Evolutionary conservation across 2,113 vertebrate species (phyloP), one percentile per base, ranked within the genome.

Genomic region (Sarotherodon lohbergeri): DNA sequence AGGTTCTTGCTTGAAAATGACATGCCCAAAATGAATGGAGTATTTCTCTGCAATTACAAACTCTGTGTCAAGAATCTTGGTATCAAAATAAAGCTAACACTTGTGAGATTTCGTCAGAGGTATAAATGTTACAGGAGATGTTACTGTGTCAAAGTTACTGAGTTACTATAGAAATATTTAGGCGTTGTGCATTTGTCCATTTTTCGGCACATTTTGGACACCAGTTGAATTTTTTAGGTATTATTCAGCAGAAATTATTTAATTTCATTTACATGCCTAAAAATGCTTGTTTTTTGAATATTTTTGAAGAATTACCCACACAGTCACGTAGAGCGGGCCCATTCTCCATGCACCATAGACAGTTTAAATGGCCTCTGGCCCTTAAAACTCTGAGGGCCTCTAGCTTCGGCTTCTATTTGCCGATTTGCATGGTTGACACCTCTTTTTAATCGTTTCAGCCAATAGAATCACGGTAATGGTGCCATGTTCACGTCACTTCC

Each of bases 41-140:
- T 10, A 41, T 55, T 63, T 63, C 59, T 63, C 59, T 63, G 59
- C 59, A 34, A 19, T 63, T 34, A 34, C 29, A 63, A 22, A 54
- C 52, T 22, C 59, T 19, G 29, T 63, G 1, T 19, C 9, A 34
- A 63, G 0, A 3, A 1, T 63, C 9, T 34, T 19, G 2, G 5
- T 11, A 63, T 61, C 57, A 61, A 61, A 61, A 2, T 32, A 0
- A 61, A 61, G 57, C 57, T 61, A 61, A 61, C 16, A 61, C 57
- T 61, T 61, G 0, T 61, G 57, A 61, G 57, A 9, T 32, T 61
- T 59, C 0, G 0, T n/a, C 50, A 54, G 19, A 54, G 4, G 57
- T 59, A 59, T 32, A 9, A 59, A 59, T 17, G 32, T 59, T 59
- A 59, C 17, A 59, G 14, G 14, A 22, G 52, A 59, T 17, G 27